A percentile compares a stretch with the other conserved stretches of the same genome.
phyloP scores from a whole-genome alignment of 2,888 invertebrate genomes.

The Cheilosia vernalis region DNA sequence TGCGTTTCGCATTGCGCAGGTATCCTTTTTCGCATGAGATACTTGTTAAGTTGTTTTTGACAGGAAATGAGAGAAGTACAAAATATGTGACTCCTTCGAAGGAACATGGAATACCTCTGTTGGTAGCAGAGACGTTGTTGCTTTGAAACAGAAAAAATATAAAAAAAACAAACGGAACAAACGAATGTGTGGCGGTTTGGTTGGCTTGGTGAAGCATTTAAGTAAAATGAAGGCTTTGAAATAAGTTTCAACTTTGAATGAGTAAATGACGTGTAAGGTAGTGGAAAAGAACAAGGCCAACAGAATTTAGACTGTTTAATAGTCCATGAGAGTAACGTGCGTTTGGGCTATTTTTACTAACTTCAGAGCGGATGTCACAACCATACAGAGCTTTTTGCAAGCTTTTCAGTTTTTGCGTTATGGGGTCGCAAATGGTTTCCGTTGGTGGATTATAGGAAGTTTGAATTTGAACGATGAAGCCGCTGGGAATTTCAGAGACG shows the following conservation, averaged over 20 bases:
- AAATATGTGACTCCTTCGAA: not conserved
- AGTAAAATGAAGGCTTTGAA: conserved; percentile 5
- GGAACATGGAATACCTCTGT: conserved; percentile 9
- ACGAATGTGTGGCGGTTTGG: not conserved
- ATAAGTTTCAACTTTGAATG: conserved; percentile 51
- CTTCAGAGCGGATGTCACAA: conserved; percentile 30
- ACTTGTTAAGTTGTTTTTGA: conserved; percentile 39
- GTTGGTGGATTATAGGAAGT: not conserved
- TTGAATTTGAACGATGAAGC: not conserved
- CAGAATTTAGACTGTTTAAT: conserved; percentile 50
- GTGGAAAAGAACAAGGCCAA: conserved; percentile 65
- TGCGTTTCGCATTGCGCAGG: conserved; percentile 73
- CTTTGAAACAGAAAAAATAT: not conserved
- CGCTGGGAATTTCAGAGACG: not conserved
- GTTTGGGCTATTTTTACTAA: conserved; percentile 44
- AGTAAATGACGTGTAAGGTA: conserved; percentile 60
- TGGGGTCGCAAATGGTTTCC: conserved; percentile 10
- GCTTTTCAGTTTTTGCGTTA: conserved; percentile 15
- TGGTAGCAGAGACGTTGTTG: conserved; percentile 23
- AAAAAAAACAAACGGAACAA: not conserved
- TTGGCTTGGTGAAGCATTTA: conserved; percentile 11
- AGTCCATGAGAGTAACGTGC: conserved; percentile 36
- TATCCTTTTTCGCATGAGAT: conserved; percentile 59
- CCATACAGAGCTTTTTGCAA: conserved; percentile 28
- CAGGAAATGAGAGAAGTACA: conserved; percentile 40